Percentiles rank a stretch among this genome's conserved stretches.
Conservation (phyloP, 1,140 invertebrate genomes). For the Hermetia illucens region DNA sequence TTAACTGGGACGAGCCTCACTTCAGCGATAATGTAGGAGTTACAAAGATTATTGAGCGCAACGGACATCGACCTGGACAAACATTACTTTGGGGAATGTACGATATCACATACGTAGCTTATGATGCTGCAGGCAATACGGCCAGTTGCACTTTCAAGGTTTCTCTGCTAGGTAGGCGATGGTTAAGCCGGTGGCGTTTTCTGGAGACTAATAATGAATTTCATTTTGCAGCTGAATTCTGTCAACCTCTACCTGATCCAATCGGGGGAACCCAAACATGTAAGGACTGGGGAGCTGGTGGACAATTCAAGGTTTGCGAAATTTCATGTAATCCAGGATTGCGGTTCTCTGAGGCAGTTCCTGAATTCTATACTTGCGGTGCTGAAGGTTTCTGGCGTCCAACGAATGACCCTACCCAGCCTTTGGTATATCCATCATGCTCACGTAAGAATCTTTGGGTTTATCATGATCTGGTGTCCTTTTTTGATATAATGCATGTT, state of each 20-base stretch:
- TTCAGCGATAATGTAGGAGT: constrained; percentile 81
- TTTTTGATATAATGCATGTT: constrained; percentile 4
- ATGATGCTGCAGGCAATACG: constrained; percentile 78
- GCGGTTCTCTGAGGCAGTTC: constrained; percentile 78
- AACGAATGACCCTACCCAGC: constrained; percentile 58
- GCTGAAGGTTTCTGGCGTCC: constrained; percentile 94
- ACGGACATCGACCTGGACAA: constrained; percentile 77
- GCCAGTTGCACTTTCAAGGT: constrained; percentile 90
- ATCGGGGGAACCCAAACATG: constrained; percentile 80
- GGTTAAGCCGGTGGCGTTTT: constrained; percentile 5
- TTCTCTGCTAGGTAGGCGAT: constrained; percentile 67
- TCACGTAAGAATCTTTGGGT: constrained; percentile 45
- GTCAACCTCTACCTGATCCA: constrained; percentile 72
- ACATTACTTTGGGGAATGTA: constrained; percentile 87
- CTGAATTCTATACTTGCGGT: constrained; percentile 91
- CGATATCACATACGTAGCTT: constrained; percentile 85
- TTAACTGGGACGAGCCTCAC: constrained; percentile 87
- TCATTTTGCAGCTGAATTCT: constrained; percentile 65
- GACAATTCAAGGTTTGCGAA: constrained; percentile 82
- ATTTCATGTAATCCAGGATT: constrained; percentile 75
- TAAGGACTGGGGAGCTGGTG: constrained; percentile 89
- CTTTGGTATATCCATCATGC: constrained; percentile 79
- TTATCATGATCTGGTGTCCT: background rate
- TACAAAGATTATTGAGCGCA: constrained; percentile 65
- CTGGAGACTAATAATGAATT: constrained; percentile 6